These are phyloP conservation scores for Sardinella longiceps DNA, from an alignment of 2,797 vertebrate genomes.

Conservation along the genomic window DNA sequence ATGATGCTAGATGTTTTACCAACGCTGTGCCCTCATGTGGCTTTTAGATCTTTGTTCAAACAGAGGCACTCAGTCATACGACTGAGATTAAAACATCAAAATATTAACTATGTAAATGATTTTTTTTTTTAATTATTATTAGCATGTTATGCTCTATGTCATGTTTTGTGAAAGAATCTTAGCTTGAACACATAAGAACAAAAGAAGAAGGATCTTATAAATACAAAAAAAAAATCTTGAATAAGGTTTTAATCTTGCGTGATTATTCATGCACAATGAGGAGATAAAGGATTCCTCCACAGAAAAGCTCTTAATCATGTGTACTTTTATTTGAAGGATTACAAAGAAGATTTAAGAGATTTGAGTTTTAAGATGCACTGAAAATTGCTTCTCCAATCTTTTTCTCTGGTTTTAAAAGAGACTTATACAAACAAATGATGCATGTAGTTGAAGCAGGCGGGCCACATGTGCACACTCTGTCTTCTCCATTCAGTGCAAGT, in stretches of 20 bases:
- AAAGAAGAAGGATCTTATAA: not conserved
- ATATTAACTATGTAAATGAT: too few relatives aligned
- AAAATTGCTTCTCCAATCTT: not conserved
- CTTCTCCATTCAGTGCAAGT: not conserved
- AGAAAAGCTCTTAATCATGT: slow-evolving; percentile 15
- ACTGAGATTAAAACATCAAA: not conserved
- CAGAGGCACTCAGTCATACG: too few relatives aligned
- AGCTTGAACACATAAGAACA: not conserved
- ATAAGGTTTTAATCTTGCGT: not conserved
- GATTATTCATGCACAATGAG: slow-evolving; percentile 6
- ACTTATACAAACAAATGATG: not conserved
- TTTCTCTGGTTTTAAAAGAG: not conserved
- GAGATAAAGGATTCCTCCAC: slow-evolving; percentile 5
- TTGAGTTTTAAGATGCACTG: not conserved
- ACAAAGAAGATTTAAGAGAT: not conserved
- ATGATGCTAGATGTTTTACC: too few relatives aligned
- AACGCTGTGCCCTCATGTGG: too few relatives aligned
- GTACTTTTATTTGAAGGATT: slow-evolving; percentile 3
- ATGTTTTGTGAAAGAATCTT: not conserved
- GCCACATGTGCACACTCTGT: not conserved
- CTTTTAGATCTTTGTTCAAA: too few relatives aligned
- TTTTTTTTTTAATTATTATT: too few relatives aligned
- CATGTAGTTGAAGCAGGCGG: not conserved
- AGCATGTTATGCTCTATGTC: too few relatives aligned
- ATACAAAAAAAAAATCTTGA: not conserved